Evolutionary conservation across 2,888 invertebrate species (phyloP), one percentile per base, ranked within the genome.

Genomic region (Trachelus iudaicus): DNA sequence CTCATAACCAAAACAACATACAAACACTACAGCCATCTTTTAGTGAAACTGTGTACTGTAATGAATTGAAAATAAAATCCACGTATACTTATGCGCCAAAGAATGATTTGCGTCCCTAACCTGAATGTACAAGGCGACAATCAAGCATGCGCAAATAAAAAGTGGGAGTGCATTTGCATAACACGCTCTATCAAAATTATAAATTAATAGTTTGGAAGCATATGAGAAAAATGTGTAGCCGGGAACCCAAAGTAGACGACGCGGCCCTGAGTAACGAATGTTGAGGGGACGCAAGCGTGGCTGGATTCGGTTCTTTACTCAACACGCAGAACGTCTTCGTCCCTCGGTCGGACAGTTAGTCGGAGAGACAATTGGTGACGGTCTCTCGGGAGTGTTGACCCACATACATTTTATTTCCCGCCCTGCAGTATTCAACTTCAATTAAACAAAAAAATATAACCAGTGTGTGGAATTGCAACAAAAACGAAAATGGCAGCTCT

Each of bases 401-500:
- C 75, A 79, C 76, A 73, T 82, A 56, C 69, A 35, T 75, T 76
- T 13, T 23, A n/a, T 74, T 73, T 77, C 78, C 71, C 71, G 78
- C 79, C 74, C 75, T 74, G 34, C 6, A 23, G 23, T 75, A 13
- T 31, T 69, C 33, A 15, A 73, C 73, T 23, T 56, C 9, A 56
- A 9, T 56, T 56, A 15, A 23, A 23, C 2, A 9, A 56, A 56
- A 56, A 56, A 56, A 56, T 56, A 56, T 56, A 56, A 56, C 23
- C 2, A 56, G 56, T 56, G 56, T 23, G 56, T 56, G 23, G 23
- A 23, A 56, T 56, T 56, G 56, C 56, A 23, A 56, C 56, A 56
- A 56, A 9, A 23, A 56, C 23, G 73, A 85, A 81, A 74, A 91
- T 89, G 90, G 89, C 89, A 80, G 85, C 89, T 71, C 82, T 90